phyloP scores from a whole-genome alignment of 2,113 vertebrate species.

The Pimephales promelas region DNA sequence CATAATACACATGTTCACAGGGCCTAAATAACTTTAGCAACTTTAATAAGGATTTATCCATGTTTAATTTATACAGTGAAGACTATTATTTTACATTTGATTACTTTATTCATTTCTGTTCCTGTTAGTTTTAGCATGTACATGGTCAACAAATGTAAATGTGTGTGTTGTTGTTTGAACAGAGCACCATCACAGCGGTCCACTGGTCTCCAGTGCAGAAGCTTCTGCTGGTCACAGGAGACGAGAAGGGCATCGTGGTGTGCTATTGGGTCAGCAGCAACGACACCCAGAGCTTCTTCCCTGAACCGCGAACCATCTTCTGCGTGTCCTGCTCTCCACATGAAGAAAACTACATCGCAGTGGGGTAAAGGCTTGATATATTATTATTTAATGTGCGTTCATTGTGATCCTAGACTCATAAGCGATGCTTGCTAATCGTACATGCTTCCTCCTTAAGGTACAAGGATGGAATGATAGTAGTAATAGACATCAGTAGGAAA shows the following conservation, averaged over 20 bases:
- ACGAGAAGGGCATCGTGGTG: slow-evolving; percentile 90
- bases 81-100: no score
- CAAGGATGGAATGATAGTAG: slow-evolving; percentile 92
- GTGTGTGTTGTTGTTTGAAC: slow-evolving; percentile 18
- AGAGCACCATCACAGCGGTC: slow-evolving; percentile 83
- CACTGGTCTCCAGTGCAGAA: slow-evolving; percentile 93
- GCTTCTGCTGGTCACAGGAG: slow-evolving; percentile 88
- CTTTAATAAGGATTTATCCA: no score
- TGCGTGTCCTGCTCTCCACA: slow-evolving; percentile 93
- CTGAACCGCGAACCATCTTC: slow-evolving; percentile 89
- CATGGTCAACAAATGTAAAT: neutral
- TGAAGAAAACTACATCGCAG: slow-evolving; percentile 83
- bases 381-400: neutral
- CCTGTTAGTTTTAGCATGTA: neutral
- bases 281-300: slow-evolving; percentile 87
- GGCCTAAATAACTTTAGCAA: no score
- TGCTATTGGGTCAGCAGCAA: slow-evolving; percentile 89
- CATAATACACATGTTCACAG: no score
- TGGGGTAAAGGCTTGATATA: slow-evolving; percentile 79
- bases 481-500: slow-evolving; percentile 91
- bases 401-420: neutral
- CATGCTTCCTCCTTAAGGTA: slow-evolving; percentile 77
- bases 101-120: no score
- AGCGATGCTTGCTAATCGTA: neutral
- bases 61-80: no score